Conservation (phyloP, 2,113 vertebrate species). For the Calidris pygmaea region DNA sequence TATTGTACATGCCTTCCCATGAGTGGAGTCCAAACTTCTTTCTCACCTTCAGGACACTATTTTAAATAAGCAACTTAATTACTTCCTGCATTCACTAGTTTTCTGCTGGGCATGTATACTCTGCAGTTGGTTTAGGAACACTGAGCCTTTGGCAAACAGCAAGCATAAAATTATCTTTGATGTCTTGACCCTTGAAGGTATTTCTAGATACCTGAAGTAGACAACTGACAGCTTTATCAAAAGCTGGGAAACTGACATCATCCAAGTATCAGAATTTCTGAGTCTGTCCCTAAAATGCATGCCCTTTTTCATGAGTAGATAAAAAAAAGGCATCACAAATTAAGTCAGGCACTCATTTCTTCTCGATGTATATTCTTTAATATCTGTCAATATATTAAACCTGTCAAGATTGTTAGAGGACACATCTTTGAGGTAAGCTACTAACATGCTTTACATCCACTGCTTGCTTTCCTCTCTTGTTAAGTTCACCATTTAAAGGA, state of each 20-base stretch:
- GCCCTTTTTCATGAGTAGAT: background rate
- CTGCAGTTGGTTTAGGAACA: background rate
- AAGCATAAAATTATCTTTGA: slow-evolving; percentile 12
- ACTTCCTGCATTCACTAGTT: background rate
- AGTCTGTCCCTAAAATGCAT: background rate
- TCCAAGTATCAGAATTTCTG: background rate
- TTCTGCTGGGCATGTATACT: background rate
- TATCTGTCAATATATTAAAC: background rate
- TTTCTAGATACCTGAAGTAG: background rate
- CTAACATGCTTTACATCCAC: background rate
- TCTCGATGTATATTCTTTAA: background rate
- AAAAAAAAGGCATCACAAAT: background rate
- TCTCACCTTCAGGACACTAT: background rate
- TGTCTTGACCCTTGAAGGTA: background rate
- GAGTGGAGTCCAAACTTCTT: background rate
- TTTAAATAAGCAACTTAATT: background rate
- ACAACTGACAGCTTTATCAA: slow-evolving; percentile 4
- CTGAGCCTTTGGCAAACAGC: background rate
- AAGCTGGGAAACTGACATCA: slow-evolving; percentile 11
- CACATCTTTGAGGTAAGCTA: background rate
- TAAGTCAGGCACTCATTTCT: background rate
- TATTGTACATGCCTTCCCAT: background rate
- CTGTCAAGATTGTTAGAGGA: background rate
- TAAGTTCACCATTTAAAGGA: background rate
- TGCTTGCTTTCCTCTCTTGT: background rate